Evolutionary conservation across 2,888 invertebrate genomes (phyloP), one percentile per base, ranked within the genome.

Genomic region (Laothoe populi): DNA sequence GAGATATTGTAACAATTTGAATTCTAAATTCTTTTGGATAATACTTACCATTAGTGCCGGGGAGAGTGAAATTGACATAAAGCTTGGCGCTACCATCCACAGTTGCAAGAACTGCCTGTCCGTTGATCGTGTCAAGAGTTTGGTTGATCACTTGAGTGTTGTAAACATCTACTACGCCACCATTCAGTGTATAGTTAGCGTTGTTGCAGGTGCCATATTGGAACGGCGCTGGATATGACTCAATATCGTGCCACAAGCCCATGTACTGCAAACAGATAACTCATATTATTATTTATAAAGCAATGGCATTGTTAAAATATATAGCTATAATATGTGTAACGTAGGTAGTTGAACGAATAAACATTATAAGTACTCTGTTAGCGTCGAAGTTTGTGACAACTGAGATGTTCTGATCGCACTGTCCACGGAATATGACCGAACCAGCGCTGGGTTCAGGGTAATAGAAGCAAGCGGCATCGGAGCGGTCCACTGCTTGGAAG

Each of bases 51-150:
- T 94, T 92, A 21, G 79, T 77, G 1, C 83, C 84, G 21, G 93
- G 78, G 2, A 94, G 84, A 0, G 95, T 94, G 75, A 95, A 95
- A 2, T 84, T 86, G 0, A 95, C 94, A 0, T 81, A 72, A 4
- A 95, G 83, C 75, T 94, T 95, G 0, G 93, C 93, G 59, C 92
- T 90, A 21, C 90, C 92, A 23, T 90, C 85, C 16, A 66, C 72
- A 63, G 53, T 16, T 59, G 71, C 42, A 44, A 60, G 16, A 24
- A 81, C 84, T 3, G 93, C 95, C 0, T 82, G 71, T 0, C 95
- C 95, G 60, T 88, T 89, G 59, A 94, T 93, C 0, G 88, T 88
- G 7, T 91, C 87, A 21, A 93, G 78, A 0, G 82, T 81, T 62
- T 94, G 92, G 62, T 94, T 88, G 4, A 81, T 62, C 0, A 91